Evolutionary conservation across 1,140 invertebrate genomes (phyloP), one percentile per base, ranked within the genome.

Genomic region (Drosophila kikkawai): DNA sequence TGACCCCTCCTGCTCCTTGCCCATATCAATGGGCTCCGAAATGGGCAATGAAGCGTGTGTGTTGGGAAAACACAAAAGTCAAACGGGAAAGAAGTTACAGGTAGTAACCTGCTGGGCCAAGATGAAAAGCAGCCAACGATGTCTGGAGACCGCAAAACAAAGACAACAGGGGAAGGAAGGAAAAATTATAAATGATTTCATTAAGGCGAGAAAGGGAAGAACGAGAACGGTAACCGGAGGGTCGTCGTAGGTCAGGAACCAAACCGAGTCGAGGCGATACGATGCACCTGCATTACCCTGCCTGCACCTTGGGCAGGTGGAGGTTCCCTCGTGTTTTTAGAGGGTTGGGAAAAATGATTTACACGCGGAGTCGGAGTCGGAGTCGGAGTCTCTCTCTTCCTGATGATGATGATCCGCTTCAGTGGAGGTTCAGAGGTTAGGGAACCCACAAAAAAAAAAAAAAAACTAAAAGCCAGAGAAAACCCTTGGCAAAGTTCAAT

Each of bases 281-380:
- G 47, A 34, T 70, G 75, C 77, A 79, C 76, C 77, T 79, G 77
- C 77, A 79, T 15, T 32, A 6, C 26, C 26, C n/a, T 17, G 50
- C 37, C 37, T 32, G 50, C 64, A 78, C 74, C 65, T 70, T 79
- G 67, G 67, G 77, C 77, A 79, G 77, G 77, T 79, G 77, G 47
- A 37, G 12, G 56, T 22, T 47, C 9, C 45, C 42, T 44, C 19
- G 22, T 22, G 2, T 0, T 19, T 19, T 50, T 78, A 87, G 81
- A 87, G 81, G 84, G 84, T 85, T 87, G 83, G 84, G 84, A 84
- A 88, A 90, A 88, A 88, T 88, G 84, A 88, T 88, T 88, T 88
- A 88, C 84, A 41, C 39, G 47, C 74, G 48, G 48, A 22, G 22
- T 22, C 22, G 22, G 22, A 22, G 19, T 19, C 32, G 32, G 7